Conservation (phyloP, 37 sponge, comb jelly and placozoan genomes). For the Agelas oroides region DNA sequence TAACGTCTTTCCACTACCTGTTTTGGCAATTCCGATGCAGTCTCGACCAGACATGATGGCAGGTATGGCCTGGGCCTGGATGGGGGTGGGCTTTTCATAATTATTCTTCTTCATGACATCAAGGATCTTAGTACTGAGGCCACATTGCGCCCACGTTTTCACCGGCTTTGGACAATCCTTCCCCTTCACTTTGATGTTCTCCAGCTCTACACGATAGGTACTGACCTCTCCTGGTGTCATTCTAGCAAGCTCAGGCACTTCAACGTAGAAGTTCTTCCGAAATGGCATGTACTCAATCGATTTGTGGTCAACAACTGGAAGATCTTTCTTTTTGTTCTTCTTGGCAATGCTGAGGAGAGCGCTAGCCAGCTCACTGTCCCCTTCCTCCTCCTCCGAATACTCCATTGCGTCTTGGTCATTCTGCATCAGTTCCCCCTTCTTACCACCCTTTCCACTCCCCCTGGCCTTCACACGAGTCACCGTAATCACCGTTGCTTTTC, state of each 20-base stretch:
- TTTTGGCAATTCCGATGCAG: slow-evolving; percentile 95
- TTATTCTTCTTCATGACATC: slow-evolving; percentile 85
- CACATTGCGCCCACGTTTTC: slow-evolving; percentile 96
- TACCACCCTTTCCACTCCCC: slow-evolving; percentile 32
- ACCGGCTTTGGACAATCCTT: slow-evolving; percentile 96
- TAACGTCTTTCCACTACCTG: slow-evolving; percentile 99
- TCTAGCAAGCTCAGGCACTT: slow-evolving; percentile 95
- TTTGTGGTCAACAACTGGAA: slow-evolving; percentile 88
- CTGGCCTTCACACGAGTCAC: slow-evolving; percentile 46
- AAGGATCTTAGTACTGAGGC: slow-evolving; percentile 73
- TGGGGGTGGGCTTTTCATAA: slow-evolving; percentile 95
- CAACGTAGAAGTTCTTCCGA: slow-evolving; percentile 93
- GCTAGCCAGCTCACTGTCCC: slow-evolving; percentile 71
- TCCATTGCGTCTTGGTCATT: slow-evolving; percentile 93
- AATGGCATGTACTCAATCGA: slow-evolving; percentile 83
- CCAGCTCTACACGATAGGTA: slow-evolving; percentile 70
- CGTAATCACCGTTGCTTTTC: slow-evolving; percentile 24
- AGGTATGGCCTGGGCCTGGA: slow-evolving; percentile 97
- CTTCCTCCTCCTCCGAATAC: slow-evolving; percentile 91
- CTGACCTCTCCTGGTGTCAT: slow-evolving; percentile 92
- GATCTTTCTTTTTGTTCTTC: slow-evolving; percentile 88
- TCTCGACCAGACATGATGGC: slow-evolving; percentile 97
- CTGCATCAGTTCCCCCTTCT: slow-evolving; percentile 92
- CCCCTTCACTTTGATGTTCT: slow-evolving; percentile 91
- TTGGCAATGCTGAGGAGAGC: slow-evolving; percentile 70